Base-by-base conservation (phyloP, 2,888 invertebrate species). In the Melieria omissa region DNA sequence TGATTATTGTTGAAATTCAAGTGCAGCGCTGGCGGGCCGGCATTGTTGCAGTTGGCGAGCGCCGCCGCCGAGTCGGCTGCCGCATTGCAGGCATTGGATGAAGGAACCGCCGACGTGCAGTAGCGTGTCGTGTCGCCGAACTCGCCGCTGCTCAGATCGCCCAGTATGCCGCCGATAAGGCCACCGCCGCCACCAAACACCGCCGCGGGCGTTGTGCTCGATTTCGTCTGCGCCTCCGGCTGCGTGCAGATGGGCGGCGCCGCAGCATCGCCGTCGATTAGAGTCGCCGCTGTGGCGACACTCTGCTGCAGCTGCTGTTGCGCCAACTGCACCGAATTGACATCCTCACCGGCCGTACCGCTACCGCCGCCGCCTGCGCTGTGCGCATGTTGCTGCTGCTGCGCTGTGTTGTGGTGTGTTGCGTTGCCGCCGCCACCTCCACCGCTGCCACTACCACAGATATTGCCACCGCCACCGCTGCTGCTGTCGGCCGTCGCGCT, bases 201-300 rank as follows among this genome's bases (percentile, higher is more conserved):
- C 71, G 45, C 84, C 83, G 65, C 81, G 79, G 73, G 83, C 80
- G 72, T 80, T 79, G 42, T 82, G 42, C 58, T 78, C n/a, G 80
- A 78, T 66, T 81, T 85, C 42, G 82, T 80, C 65, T 85, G 86
- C 60, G 87, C 82, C 81, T 87, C 87, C 9, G 87, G 87, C 72
- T 87, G 87, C 61, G 87, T 87, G 76, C 87, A 86, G 64, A 87
- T 87, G 74, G 79, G 80, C 70, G 79, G 79, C 65, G 86, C 76
- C 82, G 80, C 74, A 81, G 81, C 70, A 79, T 84, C 84, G 65
- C 83, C 84, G 76, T 85, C 86, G 70, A 84, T 84, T 45, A 76
- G 66, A 63, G 65, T 62, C 52, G 79, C 73, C 41, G 78, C 78
- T 5, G 75, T 66, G 54, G 65, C n/a, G 49, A 63, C 14, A 3